Conservation (phyloP, 2,113 vertebrate species). For the Potamarius usumacintae region DNA sequence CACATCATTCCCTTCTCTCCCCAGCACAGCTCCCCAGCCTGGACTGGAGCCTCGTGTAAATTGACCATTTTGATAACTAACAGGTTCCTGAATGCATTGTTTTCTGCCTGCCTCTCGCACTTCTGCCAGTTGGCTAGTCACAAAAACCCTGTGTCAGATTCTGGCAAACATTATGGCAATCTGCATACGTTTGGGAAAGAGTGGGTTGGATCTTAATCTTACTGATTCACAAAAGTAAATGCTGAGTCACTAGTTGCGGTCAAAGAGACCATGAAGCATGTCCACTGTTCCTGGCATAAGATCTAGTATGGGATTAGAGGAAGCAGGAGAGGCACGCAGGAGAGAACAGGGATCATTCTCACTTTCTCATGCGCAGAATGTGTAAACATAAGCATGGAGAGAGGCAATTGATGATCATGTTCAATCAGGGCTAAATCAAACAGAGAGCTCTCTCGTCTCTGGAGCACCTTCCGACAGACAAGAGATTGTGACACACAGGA, state of each 20-base stretch:
- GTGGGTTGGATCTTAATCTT: constrained; percentile 1
- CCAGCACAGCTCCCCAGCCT: constrained; percentile 6
- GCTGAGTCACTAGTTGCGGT: constrained; percentile 13
- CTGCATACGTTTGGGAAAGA: constrained; percentile 28
- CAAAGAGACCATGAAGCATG: constrained; percentile 20
- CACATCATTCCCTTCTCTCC: constrained; percentile 24
- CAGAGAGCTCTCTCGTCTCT: constrained; percentile 42
- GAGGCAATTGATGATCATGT: constrained; percentile 39
- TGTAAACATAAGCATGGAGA: constrained; percentile 34
- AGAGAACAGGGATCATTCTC: neutral
- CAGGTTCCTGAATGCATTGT: constrained; percentile 17
- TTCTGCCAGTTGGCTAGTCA: constrained; percentile 29
- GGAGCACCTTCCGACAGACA: constrained; percentile 29
- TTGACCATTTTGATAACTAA: constrained; percentile 42
- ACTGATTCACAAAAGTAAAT: constrained; percentile 30
- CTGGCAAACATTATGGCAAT: neutral
- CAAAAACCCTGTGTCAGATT: constrained; percentile 5
- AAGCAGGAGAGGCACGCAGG: neutral
- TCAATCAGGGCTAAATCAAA: constrained; percentile 47
- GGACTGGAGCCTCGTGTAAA: constrained; percentile 36
- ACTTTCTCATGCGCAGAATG: neutral
- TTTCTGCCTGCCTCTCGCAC: constrained; percentile 2
- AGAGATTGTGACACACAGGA: constrained; percentile 38
- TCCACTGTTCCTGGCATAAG: constrained; percentile 14
- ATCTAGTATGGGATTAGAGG: constrained; percentile 10